Percentiles rank a stretch among this genome's conserved stretches.
These are phyloP conservation scores for Cydia fagiglandana DNA, from an alignment of 1,140 invertebrate genomes.

Conservation along the genomic window DNA sequence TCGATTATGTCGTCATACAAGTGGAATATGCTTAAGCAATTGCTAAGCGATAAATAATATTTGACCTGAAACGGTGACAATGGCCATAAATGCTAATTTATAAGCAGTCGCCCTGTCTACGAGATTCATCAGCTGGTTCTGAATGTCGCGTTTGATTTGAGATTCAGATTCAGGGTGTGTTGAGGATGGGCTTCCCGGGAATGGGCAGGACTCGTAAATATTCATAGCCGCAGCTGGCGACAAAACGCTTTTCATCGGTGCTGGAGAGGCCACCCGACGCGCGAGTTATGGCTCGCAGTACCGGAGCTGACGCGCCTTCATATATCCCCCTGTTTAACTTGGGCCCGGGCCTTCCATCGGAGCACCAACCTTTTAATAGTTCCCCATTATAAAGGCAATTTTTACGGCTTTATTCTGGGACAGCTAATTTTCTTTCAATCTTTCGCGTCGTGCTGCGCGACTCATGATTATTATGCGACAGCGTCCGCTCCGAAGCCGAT, in stretches of 20 bases:
- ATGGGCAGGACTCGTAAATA: slow-evolving; percentile 61
- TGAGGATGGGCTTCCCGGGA: slow-evolving; percentile 30
- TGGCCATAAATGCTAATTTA: slow-evolving; percentile 29
- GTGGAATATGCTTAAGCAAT: slow-evolving; percentile 30
- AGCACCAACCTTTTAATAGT: slow-evolving; percentile 43
- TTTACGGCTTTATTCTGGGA: slow-evolving; percentile 56
- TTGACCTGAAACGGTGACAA: slow-evolving; percentile 27
- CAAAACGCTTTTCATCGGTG: slow-evolving; percentile 65
- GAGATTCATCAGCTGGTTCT: slow-evolving; percentile 32
- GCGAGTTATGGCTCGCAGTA: slow-evolving; percentile 56
- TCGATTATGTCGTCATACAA: slow-evolving; percentile 37
- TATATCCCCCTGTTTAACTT: slow-evolving; percentile 29
- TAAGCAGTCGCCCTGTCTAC: slow-evolving; percentile 21
- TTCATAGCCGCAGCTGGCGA: slow-evolving; percentile 61
- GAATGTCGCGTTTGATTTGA: slow-evolving; percentile 47
- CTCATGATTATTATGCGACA: slow-evolving; percentile 64
- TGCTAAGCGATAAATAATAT: slow-evolving; percentile 21
- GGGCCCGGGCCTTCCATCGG: background rate
- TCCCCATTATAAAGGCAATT: slow-evolving; percentile 44
- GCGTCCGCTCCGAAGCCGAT: slow-evolving; percentile 46
- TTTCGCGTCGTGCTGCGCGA: slow-evolving; percentile 64
- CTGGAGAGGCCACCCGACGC: slow-evolving; percentile 55
- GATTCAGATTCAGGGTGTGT: slow-evolving; percentile 25
- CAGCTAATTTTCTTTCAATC: slow-evolving; percentile 60
- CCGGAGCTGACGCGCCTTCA: slow-evolving; percentile 43